Base-by-base conservation (phyloP, 1,140 invertebrate genomes). In the Lepidostoma basale region DNA sequence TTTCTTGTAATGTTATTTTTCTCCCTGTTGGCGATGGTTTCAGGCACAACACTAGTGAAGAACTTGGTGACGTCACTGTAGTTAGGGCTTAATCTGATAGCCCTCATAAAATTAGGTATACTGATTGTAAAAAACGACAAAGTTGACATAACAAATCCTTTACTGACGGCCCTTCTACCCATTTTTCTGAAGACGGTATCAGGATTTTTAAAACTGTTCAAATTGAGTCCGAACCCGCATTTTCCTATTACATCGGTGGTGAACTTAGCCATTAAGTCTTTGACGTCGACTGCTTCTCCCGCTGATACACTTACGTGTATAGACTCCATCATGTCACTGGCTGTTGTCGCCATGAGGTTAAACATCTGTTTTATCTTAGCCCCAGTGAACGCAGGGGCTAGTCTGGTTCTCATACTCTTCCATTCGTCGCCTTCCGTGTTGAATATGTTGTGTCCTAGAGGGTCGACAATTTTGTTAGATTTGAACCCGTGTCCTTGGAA, bases 181-280 rank as follows among this genome's bases (percentile, higher is more conserved):
- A 74, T 74, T 18, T 75, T 44, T 70, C 75, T 75, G 33, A 89
- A 89, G 74, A 85, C 81, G 0, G 84, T 80, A 36, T 86, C 74
- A 0, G 82, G 77, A 75, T 87, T 79, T 58, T 80, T 76, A 14
- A 87, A 80, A 10, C 85, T 81, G 40, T 86, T 84, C 62, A 85
- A 84, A 14, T 88, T 80, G 4, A 89, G 78, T 0, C 88, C 88
- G 74, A 88, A 88, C 3, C 85, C 87, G 23, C 86, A 84, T 18
- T 77, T 84, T 0, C 84, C 87, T 20, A 89, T 88, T 0, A 88
- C 82, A 75, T 90, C 88, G 42, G 87, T 88, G 0, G 86, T 84
- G 69, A 84, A 89, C 39, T 84, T 81, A 0, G 83, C 83, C 49
- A 86, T 83, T 1, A 88, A 68, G 12, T 89, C 83, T 26, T 67